A percentile compares a stretch with the other conserved stretches of the same genome.
Evolutionary conservation across 2,888 invertebrate species (phyloP).

Genomic region (Adelognathus sp.): DNA sequence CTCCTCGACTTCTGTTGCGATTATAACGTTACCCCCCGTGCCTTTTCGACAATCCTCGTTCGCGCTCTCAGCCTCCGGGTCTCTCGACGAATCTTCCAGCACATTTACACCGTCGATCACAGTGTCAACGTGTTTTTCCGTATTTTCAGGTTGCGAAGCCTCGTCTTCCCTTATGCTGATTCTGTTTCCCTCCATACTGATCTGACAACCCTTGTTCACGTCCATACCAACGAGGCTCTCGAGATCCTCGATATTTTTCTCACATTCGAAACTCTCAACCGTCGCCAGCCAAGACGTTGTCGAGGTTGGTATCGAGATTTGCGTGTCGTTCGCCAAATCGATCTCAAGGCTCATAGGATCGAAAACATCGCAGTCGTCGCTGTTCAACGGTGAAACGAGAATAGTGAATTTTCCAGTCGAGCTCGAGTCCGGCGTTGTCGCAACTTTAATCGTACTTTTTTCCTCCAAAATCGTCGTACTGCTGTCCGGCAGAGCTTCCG

Average conservation of each 20-base stretch:
- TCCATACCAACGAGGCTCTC: conserved; percentile 1
- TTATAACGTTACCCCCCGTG: too few relatives aligned
- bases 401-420: conserved; percentile 14
- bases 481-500: conserved; percentile 36
- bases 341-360: conserved; percentile 24
- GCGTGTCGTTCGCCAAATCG: not conserved
- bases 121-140: too few relatives aligned
- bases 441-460: too few relatives aligned
- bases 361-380: not conserved
- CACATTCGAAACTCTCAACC: not conserved
- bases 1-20: too few relatives aligned
- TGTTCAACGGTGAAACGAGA: conserved; percentile 9
- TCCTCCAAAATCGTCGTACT: conserved; percentile 37
- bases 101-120: not conserved
- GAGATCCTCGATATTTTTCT: not conserved
- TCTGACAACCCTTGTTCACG: not conserved
- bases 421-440: not conserved
- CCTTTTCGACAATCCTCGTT: too few relatives aligned
- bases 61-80: too few relatives aligned
- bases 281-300: conserved; percentile 2
- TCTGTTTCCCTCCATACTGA: not conserved
- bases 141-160: not conserved
- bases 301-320: conserved; percentile 7
- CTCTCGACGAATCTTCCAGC: not conserved
- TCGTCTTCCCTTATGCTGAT: conserved; percentile 8